phyloP scores from a whole-genome alignment of 2,797 vertebrate genomes.

The Myotis pilosus region DNA sequence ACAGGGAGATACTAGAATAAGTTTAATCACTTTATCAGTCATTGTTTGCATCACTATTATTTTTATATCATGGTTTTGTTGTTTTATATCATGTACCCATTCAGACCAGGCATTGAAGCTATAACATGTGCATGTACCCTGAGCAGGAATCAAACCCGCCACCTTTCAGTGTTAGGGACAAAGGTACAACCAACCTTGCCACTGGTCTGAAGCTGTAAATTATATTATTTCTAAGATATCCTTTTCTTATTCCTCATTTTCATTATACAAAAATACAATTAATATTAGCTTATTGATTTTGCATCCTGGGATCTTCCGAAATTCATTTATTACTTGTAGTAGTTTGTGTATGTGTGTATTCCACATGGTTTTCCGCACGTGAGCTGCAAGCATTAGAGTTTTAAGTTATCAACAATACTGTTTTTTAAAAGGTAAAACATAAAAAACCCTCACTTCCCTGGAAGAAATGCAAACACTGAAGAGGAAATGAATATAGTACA shows the following conservation, averaged over 20 bases:
- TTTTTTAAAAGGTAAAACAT: not conserved
- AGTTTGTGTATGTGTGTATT: not conserved
- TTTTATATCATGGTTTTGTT: no score
- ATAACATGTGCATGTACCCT: no score
- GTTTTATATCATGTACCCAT: no score
- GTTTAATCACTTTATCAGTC: no score
- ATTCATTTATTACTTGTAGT: not conserved
- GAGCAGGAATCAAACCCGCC: no score
- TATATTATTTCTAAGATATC: not conserved
- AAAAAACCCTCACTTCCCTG: not conserved
- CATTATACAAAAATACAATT: not conserved
- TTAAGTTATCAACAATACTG: not conserved
- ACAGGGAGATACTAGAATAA: no score
- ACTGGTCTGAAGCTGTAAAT: no score
- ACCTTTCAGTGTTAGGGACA: no score
- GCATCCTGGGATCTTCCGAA: not conserved
- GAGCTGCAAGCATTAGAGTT: not conserved
- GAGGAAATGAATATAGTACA: not conserved
- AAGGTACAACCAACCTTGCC: no score
- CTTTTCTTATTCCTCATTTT: not conserved
- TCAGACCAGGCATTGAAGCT: no score
- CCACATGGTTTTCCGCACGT: not conserved
- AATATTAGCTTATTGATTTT: not conserved
- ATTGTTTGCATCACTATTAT: no score
- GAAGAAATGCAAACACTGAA: not conserved